Conservation (phyloP, 2,888 invertebrate species). For the Gymnocheta viridis region DNA sequence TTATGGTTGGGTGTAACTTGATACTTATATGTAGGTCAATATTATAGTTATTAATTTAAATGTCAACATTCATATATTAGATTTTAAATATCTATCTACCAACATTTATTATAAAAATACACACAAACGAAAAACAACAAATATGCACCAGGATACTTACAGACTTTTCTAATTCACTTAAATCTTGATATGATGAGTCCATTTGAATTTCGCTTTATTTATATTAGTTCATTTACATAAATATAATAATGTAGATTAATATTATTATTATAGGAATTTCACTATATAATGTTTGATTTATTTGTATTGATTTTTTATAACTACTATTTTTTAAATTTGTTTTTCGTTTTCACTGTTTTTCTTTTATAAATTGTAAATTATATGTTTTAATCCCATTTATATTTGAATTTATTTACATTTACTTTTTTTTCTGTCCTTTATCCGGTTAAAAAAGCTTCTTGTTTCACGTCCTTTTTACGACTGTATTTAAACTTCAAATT, state of each 20-base stretch:
- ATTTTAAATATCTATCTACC: constrained; percentile 7
- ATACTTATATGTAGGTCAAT: constrained; percentile 70
- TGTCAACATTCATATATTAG: constrained; percentile 48
- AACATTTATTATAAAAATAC: constrained; percentile 21
- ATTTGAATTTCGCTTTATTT: constrained; percentile 4
- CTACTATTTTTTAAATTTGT: not conserved
- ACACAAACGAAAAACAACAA: not conserved
- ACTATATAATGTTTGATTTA: not conserved
- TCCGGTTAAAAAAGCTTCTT: not conserved
- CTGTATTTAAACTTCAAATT: constrained; percentile 49
- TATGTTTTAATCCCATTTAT: not conserved
- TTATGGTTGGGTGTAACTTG: constrained; percentile 59
- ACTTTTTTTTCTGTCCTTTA: not conserved
- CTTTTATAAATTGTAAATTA: not conserved
- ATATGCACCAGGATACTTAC: constrained; percentile 71
- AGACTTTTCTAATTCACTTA: constrained; percentile 79
- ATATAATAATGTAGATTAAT: not conserved
- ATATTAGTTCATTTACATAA: not conserved
- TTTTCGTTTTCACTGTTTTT: not conserved
- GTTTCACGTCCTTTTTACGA: constrained; percentile 41
- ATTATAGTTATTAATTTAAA: constrained; percentile 56
- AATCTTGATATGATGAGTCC: constrained; percentile 76
- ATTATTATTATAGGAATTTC: not conserved
- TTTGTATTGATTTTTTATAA: not conserved
- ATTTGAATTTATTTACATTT: constrained; percentile 22